Conservation (phyloP, 2,797 vertebrate species). For the Zenarchopterus dispar region DNA sequence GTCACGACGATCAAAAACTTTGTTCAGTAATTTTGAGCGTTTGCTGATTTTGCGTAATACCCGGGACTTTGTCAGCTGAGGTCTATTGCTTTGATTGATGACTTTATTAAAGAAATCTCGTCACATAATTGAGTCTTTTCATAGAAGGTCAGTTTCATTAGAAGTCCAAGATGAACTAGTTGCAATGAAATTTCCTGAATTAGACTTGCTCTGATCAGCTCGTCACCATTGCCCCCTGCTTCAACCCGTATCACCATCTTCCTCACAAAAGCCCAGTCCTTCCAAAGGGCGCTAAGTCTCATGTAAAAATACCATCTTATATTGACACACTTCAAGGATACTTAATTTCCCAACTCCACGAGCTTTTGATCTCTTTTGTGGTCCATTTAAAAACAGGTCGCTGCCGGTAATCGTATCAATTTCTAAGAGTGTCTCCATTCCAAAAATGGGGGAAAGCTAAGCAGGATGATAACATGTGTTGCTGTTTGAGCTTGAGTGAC, state of each 20-base stretch:
- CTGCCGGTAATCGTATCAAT: slow-evolving; percentile 74
- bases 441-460: slow-evolving; percentile 74
- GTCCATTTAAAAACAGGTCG: slow-evolving; percentile 66
- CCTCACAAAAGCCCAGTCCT: slow-evolving; percentile 17
- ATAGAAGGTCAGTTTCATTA: slow-evolving; percentile 76
- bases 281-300: slow-evolving; percentile 38
- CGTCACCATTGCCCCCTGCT: slow-evolving; percentile 14
- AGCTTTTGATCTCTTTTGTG: slow-evolving; percentile 76
- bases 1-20: slow-evolving; percentile 42
- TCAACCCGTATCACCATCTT: slow-evolving; percentile 19
- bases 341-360: slow-evolving; percentile 77
- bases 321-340: slow-evolving; percentile 65
- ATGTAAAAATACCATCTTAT: slow-evolving; percentile 50
- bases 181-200: slow-evolving; percentile 50
- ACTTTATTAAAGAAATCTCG: slow-evolving; percentile 74
- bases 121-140: slow-evolving; percentile 74
- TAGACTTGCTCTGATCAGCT: slow-evolving; percentile 63
- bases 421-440: slow-evolving; percentile 69
- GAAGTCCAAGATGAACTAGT: slow-evolving; percentile 63
- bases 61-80: slow-evolving; percentile 43
- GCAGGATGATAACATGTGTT: slow-evolving; percentile 80
- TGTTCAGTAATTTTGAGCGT: slow-evolving; percentile 37
- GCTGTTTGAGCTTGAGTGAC: slow-evolving; percentile 82
- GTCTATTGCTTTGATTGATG: slow-evolving; percentile 69
- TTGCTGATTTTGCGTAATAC: slow-evolving; percentile 51